Percentiles rank a stretch among this genome's conserved stretches.
Evolutionary conservation across 2,797 vertebrate species (phyloP).

Genomic region (Graptemys geographica): DNA sequence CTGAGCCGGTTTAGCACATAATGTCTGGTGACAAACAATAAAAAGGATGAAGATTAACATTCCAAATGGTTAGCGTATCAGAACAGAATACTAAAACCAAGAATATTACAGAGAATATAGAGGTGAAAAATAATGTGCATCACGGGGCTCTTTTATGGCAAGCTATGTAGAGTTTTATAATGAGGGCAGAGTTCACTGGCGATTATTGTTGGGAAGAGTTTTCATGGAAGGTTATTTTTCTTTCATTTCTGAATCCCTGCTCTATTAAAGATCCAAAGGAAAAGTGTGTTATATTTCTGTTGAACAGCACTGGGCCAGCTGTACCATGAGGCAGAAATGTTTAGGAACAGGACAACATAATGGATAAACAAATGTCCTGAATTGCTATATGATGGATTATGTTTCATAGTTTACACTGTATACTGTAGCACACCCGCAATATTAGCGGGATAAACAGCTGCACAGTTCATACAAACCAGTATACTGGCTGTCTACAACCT

Average conservation of each 20-base stretch:
- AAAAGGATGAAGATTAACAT: background rate
- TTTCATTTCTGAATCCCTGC: conserved; percentile 45
- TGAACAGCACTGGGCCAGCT: conserved; percentile 30
- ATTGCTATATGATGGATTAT: background rate
- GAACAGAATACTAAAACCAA: background rate
- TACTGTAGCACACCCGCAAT: background rate
- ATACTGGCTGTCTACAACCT: background rate
- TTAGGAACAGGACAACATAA: background rate
- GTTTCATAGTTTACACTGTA: background rate
- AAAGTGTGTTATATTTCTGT: conserved; percentile 51
- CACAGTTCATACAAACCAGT: background rate
- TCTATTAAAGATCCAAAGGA: conserved; percentile 56
- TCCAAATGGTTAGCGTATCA: conserved; percentile 2
- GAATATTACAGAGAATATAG: background rate
- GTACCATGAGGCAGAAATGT: background rate
- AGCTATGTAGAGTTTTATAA: conserved; percentile 69
- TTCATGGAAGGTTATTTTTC: conserved; percentile 39
- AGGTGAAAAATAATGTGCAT: conserved; percentile 61
- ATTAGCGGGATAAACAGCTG: background rate
- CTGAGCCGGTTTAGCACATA: accelerated
- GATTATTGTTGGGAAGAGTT: conserved; percentile 72
- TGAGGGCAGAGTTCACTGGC: conserved; percentile 68
- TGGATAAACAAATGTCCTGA: conserved; percentile 12
- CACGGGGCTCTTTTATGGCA: conserved; percentile 42
- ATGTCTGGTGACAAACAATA: background rate